These are phyloP conservation scores for Antigone vipio DNA, from an alignment of 2,113 vertebrate species.

Conservation along the genomic window DNA sequence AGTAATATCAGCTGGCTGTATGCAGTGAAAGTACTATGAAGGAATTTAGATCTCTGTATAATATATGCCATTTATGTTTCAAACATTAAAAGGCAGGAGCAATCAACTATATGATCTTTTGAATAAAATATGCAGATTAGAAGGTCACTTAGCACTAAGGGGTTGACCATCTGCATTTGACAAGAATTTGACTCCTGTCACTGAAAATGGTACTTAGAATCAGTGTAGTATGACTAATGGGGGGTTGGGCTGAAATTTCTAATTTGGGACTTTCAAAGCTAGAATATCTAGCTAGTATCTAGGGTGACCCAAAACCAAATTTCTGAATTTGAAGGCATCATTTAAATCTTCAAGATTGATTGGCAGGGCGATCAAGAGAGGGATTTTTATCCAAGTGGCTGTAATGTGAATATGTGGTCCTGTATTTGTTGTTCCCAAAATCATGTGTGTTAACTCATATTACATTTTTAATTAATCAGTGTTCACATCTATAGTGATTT, in stretches of 20 bases:
- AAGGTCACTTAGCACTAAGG: slow-evolving; percentile 72
- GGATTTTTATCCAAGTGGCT: background rate
- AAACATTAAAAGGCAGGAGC: slow-evolving; percentile 67
- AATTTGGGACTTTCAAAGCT: slow-evolving; percentile 51
- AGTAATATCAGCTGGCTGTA: slow-evolving; percentile 35
- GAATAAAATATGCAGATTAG: slow-evolving; percentile 79
- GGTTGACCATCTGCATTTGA: slow-evolving; percentile 71
- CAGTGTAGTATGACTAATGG: slow-evolving; percentile 64
- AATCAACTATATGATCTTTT: slow-evolving; percentile 69
- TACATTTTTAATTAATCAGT: slow-evolving; percentile 58
- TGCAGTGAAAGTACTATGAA: slow-evolving; percentile 25
- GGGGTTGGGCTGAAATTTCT: slow-evolving; percentile 67
- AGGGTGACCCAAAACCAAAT: slow-evolving; percentile 32
- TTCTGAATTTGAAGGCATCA: slow-evolving; percentile 37
- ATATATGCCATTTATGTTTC: slow-evolving; percentile 69
- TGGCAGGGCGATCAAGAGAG: background rate
- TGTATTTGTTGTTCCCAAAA: slow-evolving; percentile 35
- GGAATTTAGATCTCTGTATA: slow-evolving; percentile 60
- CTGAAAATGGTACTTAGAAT: slow-evolving; percentile 75
- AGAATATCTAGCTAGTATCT: slow-evolving; percentile 49
- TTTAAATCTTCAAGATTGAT: slow-evolving; percentile 31
- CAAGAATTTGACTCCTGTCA: slow-evolving; percentile 76
- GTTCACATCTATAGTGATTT: slow-evolving; percentile 68
- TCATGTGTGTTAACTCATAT: slow-evolving; percentile 6
- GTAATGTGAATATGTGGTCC: background rate